These are phyloP conservation scores for Lepidostoma basale DNA, from an alignment of 1,140 invertebrate species.

Conservation along the genomic window DNA sequence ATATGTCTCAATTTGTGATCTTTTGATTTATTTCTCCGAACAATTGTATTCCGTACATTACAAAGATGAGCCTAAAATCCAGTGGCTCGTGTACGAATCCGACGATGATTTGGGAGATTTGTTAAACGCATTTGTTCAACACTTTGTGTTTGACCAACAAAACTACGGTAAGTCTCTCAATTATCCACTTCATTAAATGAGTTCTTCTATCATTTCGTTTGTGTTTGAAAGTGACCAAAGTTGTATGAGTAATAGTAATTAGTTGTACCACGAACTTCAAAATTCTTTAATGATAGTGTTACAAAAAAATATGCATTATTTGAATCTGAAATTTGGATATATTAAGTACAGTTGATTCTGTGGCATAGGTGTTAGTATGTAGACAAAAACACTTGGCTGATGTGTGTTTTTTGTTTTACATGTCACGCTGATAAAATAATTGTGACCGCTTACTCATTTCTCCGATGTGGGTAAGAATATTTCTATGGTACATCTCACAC, in stretches of 20 bases:
- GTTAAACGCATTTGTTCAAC: slow-evolving; percentile 90
- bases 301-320: slow-evolving; percentile 47
- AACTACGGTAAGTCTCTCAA: slow-evolving; percentile 69
- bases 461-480: slow-evolving; percentile 46
- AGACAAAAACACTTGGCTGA: slow-evolving; percentile 44
- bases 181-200: neutral
- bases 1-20: slow-evolving; percentile 93
- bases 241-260: neutral
- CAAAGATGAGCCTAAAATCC: slow-evolving; percentile 65
- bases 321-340: too few relatives aligned
- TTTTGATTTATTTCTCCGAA: slow-evolving; percentile 93
- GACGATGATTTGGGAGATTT: slow-evolving; percentile 80
- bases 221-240: neutral
- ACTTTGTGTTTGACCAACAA: slow-evolving; percentile 91
- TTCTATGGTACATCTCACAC: slow-evolving; percentile 43
- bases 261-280: neutral
- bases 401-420: slow-evolving; percentile 47
- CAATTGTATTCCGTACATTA: slow-evolving; percentile 68
- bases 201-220: neutral
- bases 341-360: too few relatives aligned
- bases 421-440: slow-evolving; percentile 45
- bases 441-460: slow-evolving; percentile 46
- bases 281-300: slow-evolving; percentile 25
- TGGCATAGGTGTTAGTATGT: slow-evolving; percentile 28
- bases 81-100: slow-evolving; percentile 81